Evolutionary conservation across 1,140 invertebrate species (phyloP).

Genomic region (Drosophila serrata): DNA sequence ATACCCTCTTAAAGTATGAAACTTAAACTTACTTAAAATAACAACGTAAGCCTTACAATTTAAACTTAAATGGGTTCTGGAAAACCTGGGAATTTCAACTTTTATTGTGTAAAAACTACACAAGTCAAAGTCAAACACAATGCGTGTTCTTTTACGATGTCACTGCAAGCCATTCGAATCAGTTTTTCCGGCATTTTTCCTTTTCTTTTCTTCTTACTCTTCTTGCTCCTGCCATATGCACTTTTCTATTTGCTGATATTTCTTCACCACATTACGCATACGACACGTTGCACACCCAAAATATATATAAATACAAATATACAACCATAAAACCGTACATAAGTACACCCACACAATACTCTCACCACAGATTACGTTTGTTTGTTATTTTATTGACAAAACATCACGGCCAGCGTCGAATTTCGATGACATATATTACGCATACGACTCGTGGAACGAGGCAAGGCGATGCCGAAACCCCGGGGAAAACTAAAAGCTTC

Average conservation of each 20-base stretch:
- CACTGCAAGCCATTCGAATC: not conserved
- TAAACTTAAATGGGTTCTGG: not conserved
- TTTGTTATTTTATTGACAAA: slow-evolving; percentile 61
- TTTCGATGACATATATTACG: slow-evolving; percentile 40
- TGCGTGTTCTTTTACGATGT: not conserved
- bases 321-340: slow-evolving; percentile 3
- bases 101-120: not conserved
- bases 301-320: not conserved
- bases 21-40: not conserved
- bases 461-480: slow-evolving; percentile 5
- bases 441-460: slow-evolving; percentile 15
- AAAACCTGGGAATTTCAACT: not conserved
- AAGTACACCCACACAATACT: not conserved
- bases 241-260: not conserved
- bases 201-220: not conserved
- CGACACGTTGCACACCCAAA: slow-evolving; percentile 15
- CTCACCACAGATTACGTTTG: slow-evolving; percentile 24
- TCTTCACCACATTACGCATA: slow-evolving; percentile 23
- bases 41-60: not conserved
- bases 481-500: slow-evolving; percentile 7
- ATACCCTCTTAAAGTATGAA: not conserved
- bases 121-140: slow-evolving; percentile 2
- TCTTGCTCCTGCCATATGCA: slow-evolving; percentile 9
- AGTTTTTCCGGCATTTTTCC: not conserved
- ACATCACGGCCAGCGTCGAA: slow-evolving; percentile 30